Base-by-base conservation (phyloP, 2,797 vertebrate species). In the Phoebastria nigripes region DNA sequence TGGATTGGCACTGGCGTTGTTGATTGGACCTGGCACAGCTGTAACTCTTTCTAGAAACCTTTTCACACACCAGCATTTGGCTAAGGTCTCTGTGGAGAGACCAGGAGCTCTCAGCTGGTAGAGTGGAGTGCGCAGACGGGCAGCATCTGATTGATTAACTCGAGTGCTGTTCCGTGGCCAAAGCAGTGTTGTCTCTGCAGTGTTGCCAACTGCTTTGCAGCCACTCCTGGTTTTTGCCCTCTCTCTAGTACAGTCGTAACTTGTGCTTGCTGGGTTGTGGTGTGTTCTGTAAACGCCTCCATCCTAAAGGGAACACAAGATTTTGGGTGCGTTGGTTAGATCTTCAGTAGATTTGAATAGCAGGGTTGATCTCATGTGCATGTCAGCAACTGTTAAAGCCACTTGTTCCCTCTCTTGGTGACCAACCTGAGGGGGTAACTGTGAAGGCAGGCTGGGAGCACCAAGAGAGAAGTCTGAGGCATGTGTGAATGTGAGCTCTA, bases 271-370 rank as follows among this genome's bases (percentile, higher is more conserved):
- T 74, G 37, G 41, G 7, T 44, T 26, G 7, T 15, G 28, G 4
- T 12, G 14, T 29, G 66, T 26, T 54, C 55, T 26, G 12, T 12
- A 18, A 76, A 35, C 15, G 5, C 31, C 47, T 33, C 20, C 47
- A 7, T 25, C 35, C 15, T n/a, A 1, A 59, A n/a, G 35, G 41
- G 19, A 63, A 0, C 6, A 1, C 3, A 2, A 0, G 8, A 3
- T 82, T 42, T 31, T 59, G 85, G 20, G 26, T 46, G 24, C 1
- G 3, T 55, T 1, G 1, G 12, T 29, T 33, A n/a, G 25, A 5
- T 25, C 25, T 55, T 19, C 8, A 25, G 16, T 35, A 18, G 35
- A 3, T 25, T 33, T 18, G 24, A 42, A 1, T 6, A 35, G 74
- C 25, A 37, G 24, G 33, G 4, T 31, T 42, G 70, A 10, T 55